Evolutionary conservation across 2,888 invertebrate species (phyloP), one percentile per base, ranked within the genome.

Genomic region (Drosophila meridionalis): DNA sequence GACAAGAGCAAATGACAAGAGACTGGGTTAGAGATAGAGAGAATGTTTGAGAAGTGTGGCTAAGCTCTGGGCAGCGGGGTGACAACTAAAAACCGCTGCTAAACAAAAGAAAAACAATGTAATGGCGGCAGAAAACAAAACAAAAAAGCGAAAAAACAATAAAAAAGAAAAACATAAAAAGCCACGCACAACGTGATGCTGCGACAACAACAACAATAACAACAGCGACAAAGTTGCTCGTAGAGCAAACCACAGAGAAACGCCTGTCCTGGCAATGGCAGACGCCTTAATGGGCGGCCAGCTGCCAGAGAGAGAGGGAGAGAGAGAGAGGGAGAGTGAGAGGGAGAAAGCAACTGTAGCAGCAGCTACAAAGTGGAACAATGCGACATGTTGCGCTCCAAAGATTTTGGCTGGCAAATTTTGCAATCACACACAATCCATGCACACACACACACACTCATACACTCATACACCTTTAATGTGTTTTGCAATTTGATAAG

Each of bases 71-170:
- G 45, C 50, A 43, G 52, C 26, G 43, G 32, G 56, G 42, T 26
- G 63, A 57, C 48, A 66, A 67, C 72, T 65, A 64, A 65, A 74
- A 68, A 84, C 82, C 70, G 59, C 76, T 55, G 69, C 73, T 76
- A 82, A 88, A 85, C 88, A 90, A 90, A 88, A 82, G 74, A 75
- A 77, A 90, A 85, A 90, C 90, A 88, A 85, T 88, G 85, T 85
- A 90, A 90, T 80, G 86, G 83, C 74, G 77, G 76, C 79, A 63
- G 70, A 68, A 68, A 66, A 82, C 45, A 74, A 81, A 48, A 60
- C 20, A 81, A 48, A 60, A 32, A 47, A 5, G 14, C 43, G 36
- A 48, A 47, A 48, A 20, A 38, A 48, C 36, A 40, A 58, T 34
- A 69, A 62, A 82, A 78, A 58, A 58, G 42, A n/a, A 45, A 45